A percentile compares a stretch with the other conserved stretches of the same genome.
Evolutionary conservation across 2,888 invertebrate species (phyloP).

Genomic region (Drosophila koepferae): DNA sequence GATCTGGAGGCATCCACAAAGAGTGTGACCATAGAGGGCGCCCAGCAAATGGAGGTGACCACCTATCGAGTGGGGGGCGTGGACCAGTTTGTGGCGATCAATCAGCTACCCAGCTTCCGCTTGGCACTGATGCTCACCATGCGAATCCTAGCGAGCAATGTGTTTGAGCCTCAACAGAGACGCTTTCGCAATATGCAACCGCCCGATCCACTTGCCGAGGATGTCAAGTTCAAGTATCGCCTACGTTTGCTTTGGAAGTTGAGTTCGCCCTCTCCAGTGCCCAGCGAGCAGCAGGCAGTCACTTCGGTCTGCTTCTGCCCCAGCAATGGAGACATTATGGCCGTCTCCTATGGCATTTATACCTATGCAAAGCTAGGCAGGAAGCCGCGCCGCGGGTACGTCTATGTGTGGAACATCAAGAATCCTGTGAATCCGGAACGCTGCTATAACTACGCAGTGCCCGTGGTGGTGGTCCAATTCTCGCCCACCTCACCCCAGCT

Average conservation of each 20-base stretch:
- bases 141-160: conserved; percentile 90
- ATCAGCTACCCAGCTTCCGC: conserved; percentile 85
- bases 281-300: conserved; percentile 86
- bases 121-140: conserved; percentile 89
- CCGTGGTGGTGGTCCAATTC: conserved; percentile 90
- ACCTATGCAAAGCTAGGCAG: conserved; percentile 84
- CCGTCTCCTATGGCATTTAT: conserved; percentile 91
- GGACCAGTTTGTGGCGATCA: conserved; percentile 76
- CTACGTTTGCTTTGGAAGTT: conserved; percentile 89
- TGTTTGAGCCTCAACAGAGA: conserved; percentile 89
- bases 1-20: conserved; percentile 84
- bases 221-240: conserved; percentile 89
- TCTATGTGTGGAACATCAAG: conserved; percentile 92
- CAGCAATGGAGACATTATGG: conserved; percentile 89
- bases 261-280: conserved; percentile 77
- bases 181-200: conserved; percentile 88
- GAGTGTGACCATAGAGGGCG: conserved; percentile 84
- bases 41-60: conserved; percentile 85
- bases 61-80: conserved; percentile 81
- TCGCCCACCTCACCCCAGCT: conserved; percentile 89
- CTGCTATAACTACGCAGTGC: conserved; percentile 87
- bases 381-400: conserved; percentile 87
- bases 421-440: conserved; percentile 92
- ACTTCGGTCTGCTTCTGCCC: conserved; percentile 89
- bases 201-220: conserved; percentile 88